Evolutionary conservation across 37 sponge, comb jelly and placozoan species (phyloP), one percentile per base, ranked within the genome.

Genomic region (Mnemiopsis leidyi): DNA sequence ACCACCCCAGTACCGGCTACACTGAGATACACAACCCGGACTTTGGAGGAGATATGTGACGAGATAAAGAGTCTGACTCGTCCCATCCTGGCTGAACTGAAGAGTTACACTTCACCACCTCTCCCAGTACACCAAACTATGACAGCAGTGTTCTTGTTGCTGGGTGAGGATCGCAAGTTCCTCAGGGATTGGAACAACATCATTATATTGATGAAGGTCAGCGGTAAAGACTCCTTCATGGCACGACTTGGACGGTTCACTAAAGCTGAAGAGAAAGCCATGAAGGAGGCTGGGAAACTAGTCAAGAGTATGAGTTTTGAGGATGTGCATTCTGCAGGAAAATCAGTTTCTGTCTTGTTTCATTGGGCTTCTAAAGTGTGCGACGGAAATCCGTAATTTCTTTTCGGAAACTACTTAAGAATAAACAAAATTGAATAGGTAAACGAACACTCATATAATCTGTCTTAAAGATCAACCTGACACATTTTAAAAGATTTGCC

Each of bases 61-160:
- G 61, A 85, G 13, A 85, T 85, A 35, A 18, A 85, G 35, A 1
- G 25, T 28, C 29, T 85, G 61, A 40, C 90, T 1, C 33, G 90
- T 3, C 90, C 90, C 26, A 38, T 85, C 2, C 23, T 85, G 1
- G 90, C 90, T n/a, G 90, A 38, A 85, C 90, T 85, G 7, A 28
- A 33, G 18, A 85, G 90, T 39, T 85, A 85, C 36, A 38, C 26
- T 3, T 38, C 40, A 39, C 90, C 90, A 29, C 90, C 90, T 3
- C 25, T 40, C 3, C 24, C 48, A 5, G 90, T 85, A 1, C 61
- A 40, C 35, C 38, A 85, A 2, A 85, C 61, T 25, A 85, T 85
- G 90, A 25, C 39, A 5, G 40, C 90, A n/a, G 90, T 85, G 5
- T 85, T 36, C 24, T 3, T 85, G 90, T n/a, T 85, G 0, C 36